These are phyloP conservation scores for Torymus tubicola DNA, from an alignment of 2,888 invertebrate species.

Conservation along the genomic window DNA sequence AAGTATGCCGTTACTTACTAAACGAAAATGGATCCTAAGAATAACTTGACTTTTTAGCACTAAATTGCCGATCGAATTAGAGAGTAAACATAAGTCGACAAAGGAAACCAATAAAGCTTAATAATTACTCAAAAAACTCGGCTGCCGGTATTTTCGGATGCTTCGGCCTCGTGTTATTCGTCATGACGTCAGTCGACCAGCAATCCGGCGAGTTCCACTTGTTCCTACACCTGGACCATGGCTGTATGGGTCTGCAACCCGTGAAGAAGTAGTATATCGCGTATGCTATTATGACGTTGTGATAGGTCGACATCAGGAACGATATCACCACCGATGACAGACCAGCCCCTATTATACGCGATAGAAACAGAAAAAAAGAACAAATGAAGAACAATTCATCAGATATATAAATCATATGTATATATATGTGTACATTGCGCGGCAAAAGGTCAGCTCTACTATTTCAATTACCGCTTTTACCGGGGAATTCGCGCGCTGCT, in stretches of 20 bases:
- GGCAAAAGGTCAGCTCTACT: slow-evolving; percentile 20
- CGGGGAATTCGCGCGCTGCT: slow-evolving; percentile 6
- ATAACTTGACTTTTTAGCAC: too few species aligned
- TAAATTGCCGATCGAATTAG: too few species aligned
- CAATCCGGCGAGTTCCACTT: slow-evolving; percentile 89
- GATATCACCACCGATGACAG: slow-evolving; percentile 96
- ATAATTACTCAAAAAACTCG: slow-evolving; percentile 96
- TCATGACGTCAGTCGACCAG: slow-evolving; percentile 83
- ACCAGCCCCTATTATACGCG: slow-evolving; percentile 85
- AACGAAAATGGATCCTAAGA: too few species aligned
- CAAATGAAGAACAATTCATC: too few species aligned
- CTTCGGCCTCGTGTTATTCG: slow-evolving; percentile 81
- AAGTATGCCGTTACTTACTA: too few species aligned
- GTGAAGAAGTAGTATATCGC: slow-evolving; percentile 95
- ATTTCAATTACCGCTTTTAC: slow-evolving; percentile 27
- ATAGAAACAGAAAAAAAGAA: slow-evolving; percentile 5
- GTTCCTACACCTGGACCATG: slow-evolving; percentile 93
- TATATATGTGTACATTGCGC: too few species aligned
- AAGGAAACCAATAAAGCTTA: too few species aligned
- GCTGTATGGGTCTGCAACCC: slow-evolving; percentile 90
- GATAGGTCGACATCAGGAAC: slow-evolving; percentile 96
- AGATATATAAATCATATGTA: too few species aligned
- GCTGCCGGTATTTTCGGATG: slow-evolving; percentile 91
- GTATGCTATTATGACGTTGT: slow-evolving; percentile 96
- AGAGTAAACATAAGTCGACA: too few species aligned